Evolutionary conservation across 2,113 vertebrate species (phyloP).

Genomic region (Silurus glanis): DNA sequence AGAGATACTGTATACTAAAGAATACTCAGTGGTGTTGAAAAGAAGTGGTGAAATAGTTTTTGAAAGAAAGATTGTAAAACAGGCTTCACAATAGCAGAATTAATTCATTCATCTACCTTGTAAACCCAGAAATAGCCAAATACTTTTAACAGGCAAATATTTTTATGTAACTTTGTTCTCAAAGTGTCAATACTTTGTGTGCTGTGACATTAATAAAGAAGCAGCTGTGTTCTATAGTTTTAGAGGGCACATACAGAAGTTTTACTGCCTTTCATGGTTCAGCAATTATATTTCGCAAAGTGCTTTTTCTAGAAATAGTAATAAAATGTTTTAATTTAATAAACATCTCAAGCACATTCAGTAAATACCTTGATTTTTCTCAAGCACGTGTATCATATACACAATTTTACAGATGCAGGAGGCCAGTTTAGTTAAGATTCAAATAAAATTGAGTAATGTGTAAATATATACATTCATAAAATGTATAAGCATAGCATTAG

Average conservation of each 20-base stretch:
- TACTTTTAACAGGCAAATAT: slow-evolving; percentile 27
- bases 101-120: neutral
- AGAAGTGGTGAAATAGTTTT: neutral
- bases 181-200: slow-evolving; percentile 42
- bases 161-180: slow-evolving; percentile 33
- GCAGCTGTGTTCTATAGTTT: slow-evolving; percentile 36
- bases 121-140: slow-evolving; percentile 28
- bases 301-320: slow-evolving; percentile 51
- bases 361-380: neutral
- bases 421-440: slow-evolving; percentile 1
- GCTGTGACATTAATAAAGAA: slow-evolving; percentile 40
- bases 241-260: slow-evolving; percentile 31
- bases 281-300: slow-evolving; percentile 57
- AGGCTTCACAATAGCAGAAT: neutral
- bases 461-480: neutral
- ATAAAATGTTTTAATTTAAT: slow-evolving; percentile 23
- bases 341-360: slow-evolving; percentile 40
- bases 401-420: slow-evolving; percentile 14
- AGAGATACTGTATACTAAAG: neutral
- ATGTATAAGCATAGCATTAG: neutral
- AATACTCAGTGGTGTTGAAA: neutral
- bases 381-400: neutral
- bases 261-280: slow-evolving; percentile 38
- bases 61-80: neutral
- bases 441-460: neutral